phyloP scores from a whole-genome alignment of 2,888 invertebrate genomes.

The Electrophaes corylata region DNA sequence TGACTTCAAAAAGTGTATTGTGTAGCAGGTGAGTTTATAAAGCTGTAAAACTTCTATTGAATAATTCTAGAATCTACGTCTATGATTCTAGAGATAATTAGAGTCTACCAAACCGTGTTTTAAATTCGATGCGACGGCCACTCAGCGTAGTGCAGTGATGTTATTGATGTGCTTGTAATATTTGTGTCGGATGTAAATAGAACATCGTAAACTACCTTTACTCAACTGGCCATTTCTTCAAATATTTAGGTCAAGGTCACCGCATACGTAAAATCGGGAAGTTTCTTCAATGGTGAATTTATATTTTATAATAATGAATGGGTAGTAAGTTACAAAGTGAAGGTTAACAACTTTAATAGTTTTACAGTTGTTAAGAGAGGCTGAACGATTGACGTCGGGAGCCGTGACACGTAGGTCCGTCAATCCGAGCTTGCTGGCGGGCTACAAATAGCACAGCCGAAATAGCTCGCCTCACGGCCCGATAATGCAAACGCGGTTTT shows the following conservation, averaged over 20 bases:
- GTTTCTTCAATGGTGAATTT: slow-evolving; percentile 18
- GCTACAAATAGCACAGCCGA: slow-evolving; percentile 76
- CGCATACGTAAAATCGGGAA: slow-evolving; percentile 43
- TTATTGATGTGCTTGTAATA: slow-evolving; percentile 31
- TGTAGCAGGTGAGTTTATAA: slow-evolving; percentile 34
- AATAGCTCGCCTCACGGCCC: slow-evolving; percentile 79
- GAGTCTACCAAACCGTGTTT: slow-evolving; percentile 22
- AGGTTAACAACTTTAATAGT: slow-evolving; percentile 44
- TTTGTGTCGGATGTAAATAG: slow-evolving; percentile 46
- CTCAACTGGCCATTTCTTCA: slow-evolving; percentile 48
- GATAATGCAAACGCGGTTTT: slow-evolving; percentile 81
- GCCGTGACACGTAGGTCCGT: slow-evolving; percentile 80
- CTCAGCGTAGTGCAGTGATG: slow-evolving; percentile 17
- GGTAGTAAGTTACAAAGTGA: slow-evolving; percentile 7
- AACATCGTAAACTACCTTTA: slow-evolving; percentile 48
- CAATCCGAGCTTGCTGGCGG: slow-evolving; percentile 81
- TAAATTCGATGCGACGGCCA: slow-evolving; percentile 8
- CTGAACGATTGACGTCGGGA: slow-evolving; percentile 64
- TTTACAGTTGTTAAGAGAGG: slow-evolving; percentile 59
- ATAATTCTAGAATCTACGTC: slow-evolving; percentile 26
- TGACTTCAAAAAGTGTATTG: slow-evolving; percentile 35
- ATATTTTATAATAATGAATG: slow-evolving; percentile 9
- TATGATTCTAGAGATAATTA: slow-evolving; percentile 26
- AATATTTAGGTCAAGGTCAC: slow-evolving; percentile 80
- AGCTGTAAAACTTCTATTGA: slow-evolving; percentile 31